A percentile compares a stretch with the other conserved stretches of the same genome.
These are phyloP conservation scores for Fregetta grallaria DNA, from an alignment of 2,113 vertebrate genomes.

Conservation along the genomic window DNA sequence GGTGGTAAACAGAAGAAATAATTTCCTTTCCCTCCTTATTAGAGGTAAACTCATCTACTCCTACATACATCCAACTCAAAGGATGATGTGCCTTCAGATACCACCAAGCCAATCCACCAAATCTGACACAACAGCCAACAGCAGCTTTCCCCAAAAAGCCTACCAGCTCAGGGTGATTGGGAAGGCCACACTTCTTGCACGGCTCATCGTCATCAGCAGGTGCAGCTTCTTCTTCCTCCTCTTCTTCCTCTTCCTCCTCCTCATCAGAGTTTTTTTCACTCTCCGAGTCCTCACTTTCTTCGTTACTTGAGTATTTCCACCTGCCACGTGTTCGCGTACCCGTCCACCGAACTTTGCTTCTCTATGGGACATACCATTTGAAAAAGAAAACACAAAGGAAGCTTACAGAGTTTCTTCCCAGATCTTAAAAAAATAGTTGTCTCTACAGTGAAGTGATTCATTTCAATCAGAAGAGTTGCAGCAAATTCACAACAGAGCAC, in stretches of 20 bases:
- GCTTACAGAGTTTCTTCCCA: background rate
- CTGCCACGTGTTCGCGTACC: slow-evolving; percentile 84
- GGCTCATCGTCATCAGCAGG: slow-evolving; percentile 89
- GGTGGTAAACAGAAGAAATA: background rate
- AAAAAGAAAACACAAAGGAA: slow-evolving; percentile 17
- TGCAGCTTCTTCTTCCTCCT: slow-evolving; percentile 82
- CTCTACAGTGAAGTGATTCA: background rate
- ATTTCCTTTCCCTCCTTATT: background rate
- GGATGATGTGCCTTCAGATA: background rate
- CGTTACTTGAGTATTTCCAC: slow-evolving; percentile 84
- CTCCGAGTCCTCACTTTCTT: slow-evolving; percentile 81
- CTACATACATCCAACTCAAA: fast-evolving
- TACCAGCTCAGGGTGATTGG: slow-evolving; percentile 96
- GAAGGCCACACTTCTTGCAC: slow-evolving; percentile 94
- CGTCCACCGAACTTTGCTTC: slow-evolving; percentile 86
- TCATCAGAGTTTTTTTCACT: slow-evolving; percentile 81
- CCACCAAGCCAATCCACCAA: background rate
- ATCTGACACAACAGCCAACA: background rate
- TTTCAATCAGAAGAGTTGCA: background rate
- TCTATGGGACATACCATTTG: slow-evolving; percentile 66
- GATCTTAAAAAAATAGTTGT: background rate
- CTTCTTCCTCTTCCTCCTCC: slow-evolving; percentile 78
- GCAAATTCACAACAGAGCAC: background rate
- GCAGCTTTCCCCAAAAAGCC: background rate
- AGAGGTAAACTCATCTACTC: background rate